phyloP scores from a whole-genome alignment of 2,888 invertebrate species.

The Drosophila mayaguana region DNA sequence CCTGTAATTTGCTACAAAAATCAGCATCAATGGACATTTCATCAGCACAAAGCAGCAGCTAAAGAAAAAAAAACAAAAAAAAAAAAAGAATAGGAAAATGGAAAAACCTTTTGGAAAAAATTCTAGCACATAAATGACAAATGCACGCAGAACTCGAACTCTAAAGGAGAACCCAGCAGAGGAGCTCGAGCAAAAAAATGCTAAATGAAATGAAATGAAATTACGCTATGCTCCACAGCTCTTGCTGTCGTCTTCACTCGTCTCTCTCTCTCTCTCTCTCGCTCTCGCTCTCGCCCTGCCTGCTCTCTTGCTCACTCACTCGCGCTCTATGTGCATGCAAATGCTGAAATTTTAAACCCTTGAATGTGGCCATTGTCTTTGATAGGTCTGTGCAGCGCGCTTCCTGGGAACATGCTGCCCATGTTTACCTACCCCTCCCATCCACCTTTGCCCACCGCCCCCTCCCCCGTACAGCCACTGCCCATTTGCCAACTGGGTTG shows the following conservation, averaged over 20 bases:
- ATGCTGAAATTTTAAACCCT: slow-evolving; percentile 82
- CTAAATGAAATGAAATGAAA: slow-evolving; percentile 79
- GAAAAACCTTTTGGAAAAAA: slow-evolving; percentile 22
- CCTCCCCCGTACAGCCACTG: slow-evolving; percentile 25
- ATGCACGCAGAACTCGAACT: slow-evolving; percentile 53
- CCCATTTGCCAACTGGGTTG: slow-evolving; percentile 79
- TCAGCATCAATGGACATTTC: slow-evolving; percentile 69
- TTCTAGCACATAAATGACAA: slow-evolving; percentile 66
- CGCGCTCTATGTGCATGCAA: slow-evolving; percentile 60
- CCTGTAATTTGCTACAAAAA: slow-evolving; percentile 67
- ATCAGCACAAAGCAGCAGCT: slow-evolving; percentile 37
- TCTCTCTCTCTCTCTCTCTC: not conserved
- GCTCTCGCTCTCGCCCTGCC: not conserved
- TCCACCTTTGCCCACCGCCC: not conserved
- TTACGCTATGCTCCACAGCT: slow-evolving; percentile 53
- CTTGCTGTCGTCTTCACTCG: not conserved
- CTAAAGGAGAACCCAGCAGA: slow-evolving; percentile 8
- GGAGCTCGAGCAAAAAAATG: slow-evolving; percentile 44
- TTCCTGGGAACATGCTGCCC: slow-evolving; percentile 25
- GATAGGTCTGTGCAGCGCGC: slow-evolving; percentile 48
- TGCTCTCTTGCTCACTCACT: not conserved
- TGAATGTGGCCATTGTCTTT: slow-evolving; percentile 79
- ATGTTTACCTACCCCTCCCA: slow-evolving; percentile 39
- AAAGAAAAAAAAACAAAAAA: not conserved
- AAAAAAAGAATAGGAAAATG: slow-evolving; percentile 4